Percentiles rank a stretch among this genome's conserved stretches.
These are phyloP conservation scores for Sinotaia quadrata DNA, from an alignment of 2,888 invertebrate species.

Conservation along the genomic window DNA sequence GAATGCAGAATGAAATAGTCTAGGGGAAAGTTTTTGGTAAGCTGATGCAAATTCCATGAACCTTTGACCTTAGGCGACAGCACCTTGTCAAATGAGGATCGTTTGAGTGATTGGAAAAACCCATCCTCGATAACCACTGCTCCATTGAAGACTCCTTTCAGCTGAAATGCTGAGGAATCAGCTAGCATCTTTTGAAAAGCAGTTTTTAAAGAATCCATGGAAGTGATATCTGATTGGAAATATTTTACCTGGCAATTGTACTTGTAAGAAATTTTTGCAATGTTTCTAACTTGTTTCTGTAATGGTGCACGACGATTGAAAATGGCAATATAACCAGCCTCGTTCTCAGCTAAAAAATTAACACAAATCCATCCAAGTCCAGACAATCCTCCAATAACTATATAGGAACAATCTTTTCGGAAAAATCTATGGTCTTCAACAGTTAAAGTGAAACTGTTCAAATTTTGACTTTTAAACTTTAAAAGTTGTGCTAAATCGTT, in stretches of 20 bases:
- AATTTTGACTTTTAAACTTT: no score
- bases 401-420: conserved; percentile 33
- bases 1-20: conserved; percentile 58
- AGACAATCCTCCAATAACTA: conserved; percentile 50
- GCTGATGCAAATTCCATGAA: conserved; percentile 51
- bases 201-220: not conserved
- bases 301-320: conserved; percentile 38
- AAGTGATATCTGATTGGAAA: conserved; percentile 30
- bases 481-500: no score
- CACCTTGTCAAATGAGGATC: conserved; percentile 39
- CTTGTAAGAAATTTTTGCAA: conserved; percentile 6
- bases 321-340: conserved; percentile 43
- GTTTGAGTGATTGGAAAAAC: conserved; percentile 35
- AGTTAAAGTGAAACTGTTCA: no score
- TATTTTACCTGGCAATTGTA: conserved; percentile 18
- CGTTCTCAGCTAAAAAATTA: conserved; percentile 37
- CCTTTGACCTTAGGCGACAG: conserved; percentile 50
- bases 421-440: no score
- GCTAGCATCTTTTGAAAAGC: conserved; percentile 15
- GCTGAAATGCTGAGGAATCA: conserved; percentile 17
- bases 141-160: conserved; percentile 57
- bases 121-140: conserved; percentile 49
- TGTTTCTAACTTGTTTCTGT: conserved; percentile 5
- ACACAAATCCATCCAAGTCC: conserved; percentile 53
- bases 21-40: conserved; percentile 35